phyloP scores from a whole-genome alignment of 2,113 vertebrate species.

The Opisthocomus hoazin region DNA sequence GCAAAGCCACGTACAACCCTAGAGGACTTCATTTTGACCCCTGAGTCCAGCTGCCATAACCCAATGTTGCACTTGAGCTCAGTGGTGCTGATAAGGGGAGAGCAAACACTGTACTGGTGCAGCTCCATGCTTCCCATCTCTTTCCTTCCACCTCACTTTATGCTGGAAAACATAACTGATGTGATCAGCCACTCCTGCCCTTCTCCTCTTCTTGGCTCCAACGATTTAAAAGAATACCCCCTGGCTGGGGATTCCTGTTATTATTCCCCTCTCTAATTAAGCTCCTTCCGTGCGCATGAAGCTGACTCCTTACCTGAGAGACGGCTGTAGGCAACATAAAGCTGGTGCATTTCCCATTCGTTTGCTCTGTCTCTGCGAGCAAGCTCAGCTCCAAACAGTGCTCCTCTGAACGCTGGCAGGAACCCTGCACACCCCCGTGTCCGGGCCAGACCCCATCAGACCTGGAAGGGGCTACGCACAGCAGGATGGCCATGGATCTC shows the following conservation, averaged over 20 bases:
- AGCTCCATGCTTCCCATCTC: background rate
- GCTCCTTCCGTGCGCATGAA: background rate
- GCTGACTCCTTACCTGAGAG: background rate
- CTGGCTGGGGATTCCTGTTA: constrained; percentile 19
- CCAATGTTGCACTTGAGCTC: background rate
- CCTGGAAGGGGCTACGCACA: background rate
- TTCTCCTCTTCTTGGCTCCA: background rate
- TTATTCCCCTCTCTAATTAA: constrained; percentile 8
- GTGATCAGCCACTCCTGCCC: background rate
- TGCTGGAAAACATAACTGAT: background rate
- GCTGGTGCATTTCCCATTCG: background rate
- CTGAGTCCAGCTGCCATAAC: background rate
- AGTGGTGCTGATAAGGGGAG: background rate
- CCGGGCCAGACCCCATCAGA: background rate
- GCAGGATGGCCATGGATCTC: background rate
- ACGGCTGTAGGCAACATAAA: background rate
- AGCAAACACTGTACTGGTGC: background rate
- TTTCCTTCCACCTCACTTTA: background rate
- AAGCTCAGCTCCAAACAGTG: background rate
- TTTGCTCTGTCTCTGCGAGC: background rate
- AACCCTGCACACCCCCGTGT: background rate
- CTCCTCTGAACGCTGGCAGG: background rate
- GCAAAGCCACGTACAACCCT: background rate
- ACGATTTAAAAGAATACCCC: background rate
- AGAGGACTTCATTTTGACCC: background rate